phyloP scores from a whole-genome alignment of 2,888 invertebrate genomes.

The Agriopis leucophaearia region DNA sequence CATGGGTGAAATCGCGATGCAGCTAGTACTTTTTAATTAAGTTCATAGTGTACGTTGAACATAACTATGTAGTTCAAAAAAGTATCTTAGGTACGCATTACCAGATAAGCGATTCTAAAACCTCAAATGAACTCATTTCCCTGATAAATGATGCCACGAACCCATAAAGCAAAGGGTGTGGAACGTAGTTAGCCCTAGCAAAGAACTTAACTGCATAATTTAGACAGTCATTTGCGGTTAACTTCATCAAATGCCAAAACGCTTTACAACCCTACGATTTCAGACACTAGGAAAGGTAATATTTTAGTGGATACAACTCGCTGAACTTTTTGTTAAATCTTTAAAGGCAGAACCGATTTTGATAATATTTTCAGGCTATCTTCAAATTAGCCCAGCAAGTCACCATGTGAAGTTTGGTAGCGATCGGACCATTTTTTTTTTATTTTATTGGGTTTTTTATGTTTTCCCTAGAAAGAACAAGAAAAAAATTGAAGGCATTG shows the following conservation, averaged over 20 bases:
- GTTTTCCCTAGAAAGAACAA: too few relatives aligned
- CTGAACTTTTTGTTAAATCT: too few relatives aligned
- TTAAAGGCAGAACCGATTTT: background rate
- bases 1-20: too few relatives aligned
- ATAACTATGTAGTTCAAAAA: too few relatives aligned
- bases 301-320: background rate
- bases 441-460: background rate
- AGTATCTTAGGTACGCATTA: too few relatives aligned
- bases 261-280: slow-evolving; percentile 54
- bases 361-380: background rate
- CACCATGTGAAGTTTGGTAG: too few relatives aligned
- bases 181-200: slow-evolving; percentile 54
- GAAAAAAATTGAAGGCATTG: too few relatives aligned
- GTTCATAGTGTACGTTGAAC: too few relatives aligned
- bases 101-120: background rate
- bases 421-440: background rate
- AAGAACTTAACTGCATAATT: slow-evolving; percentile 76
- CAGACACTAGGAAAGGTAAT: background rate
- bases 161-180: slow-evolving; percentile 55
- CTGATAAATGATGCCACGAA: slow-evolving; percentile 19
- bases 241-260: slow-evolving; percentile 69
- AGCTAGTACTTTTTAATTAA: too few relatives aligned
- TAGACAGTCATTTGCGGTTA: slow-evolving; percentile 72
- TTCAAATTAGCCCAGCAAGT: too few relatives aligned
- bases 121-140: slow-evolving; percentile 29